Conservation (phyloP, 2,888 invertebrate species). For the Augiades crinisus region DNA sequence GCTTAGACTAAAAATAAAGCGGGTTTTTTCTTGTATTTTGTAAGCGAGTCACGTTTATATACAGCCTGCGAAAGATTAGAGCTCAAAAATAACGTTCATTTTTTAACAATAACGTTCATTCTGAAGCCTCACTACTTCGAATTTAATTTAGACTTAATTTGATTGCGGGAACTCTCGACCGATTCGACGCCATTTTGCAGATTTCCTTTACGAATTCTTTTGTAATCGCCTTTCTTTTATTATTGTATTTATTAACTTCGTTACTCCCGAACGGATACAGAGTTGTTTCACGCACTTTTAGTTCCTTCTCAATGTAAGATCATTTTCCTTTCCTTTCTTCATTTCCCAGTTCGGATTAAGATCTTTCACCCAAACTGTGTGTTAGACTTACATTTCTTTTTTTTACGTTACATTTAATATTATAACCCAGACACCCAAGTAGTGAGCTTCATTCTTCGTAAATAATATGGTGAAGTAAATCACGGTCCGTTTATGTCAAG, state of each 20-base stretch:
- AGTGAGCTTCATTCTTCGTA: too few relatives aligned
- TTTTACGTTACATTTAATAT: too few relatives aligned
- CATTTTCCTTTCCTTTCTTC: too few relatives aligned
- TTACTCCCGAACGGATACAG: constrained; percentile 2
- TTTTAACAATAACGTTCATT: neutral
- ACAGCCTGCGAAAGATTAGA: neutral
- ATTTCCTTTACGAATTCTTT: constrained; percentile 16
- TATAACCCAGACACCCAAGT: too few relatives aligned
- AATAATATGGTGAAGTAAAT: too few relatives aligned
- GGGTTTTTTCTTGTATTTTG: neutral
- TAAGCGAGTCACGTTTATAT: neutral
- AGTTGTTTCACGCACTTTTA: constrained; percentile 8
- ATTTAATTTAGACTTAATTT: constrained; percentile 10
- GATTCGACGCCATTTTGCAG: neutral
- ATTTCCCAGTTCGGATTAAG: too few relatives aligned
- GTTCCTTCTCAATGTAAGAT: too few relatives aligned
- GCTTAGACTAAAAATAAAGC: neutral
- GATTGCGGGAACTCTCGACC: neutral
- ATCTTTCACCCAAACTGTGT: too few relatives aligned
- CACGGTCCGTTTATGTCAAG: too few relatives aligned
- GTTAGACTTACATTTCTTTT: too few relatives aligned
- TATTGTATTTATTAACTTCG: constrained; percentile 21
- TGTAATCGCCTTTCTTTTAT: constrained; percentile 14
- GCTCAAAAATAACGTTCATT: neutral
- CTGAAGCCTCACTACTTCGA: too few relatives aligned